phyloP scores from a whole-genome alignment of 2,797 vertebrate genomes.

The Triplophysa yarkandensis region DNA sequence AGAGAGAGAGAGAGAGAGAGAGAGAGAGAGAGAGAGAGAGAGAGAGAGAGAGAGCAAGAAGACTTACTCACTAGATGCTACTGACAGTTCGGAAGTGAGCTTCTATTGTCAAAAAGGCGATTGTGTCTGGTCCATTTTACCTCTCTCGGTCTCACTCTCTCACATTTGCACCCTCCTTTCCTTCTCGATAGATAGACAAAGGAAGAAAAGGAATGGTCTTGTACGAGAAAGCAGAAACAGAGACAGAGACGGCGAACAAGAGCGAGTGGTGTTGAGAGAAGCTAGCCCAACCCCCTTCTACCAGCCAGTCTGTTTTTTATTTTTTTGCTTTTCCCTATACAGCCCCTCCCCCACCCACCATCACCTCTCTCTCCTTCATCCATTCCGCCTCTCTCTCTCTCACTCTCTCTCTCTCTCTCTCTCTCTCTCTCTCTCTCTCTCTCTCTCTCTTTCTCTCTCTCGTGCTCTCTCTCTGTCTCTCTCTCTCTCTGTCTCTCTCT shows the following conservation, averaged over 20 bases:
- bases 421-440: conserved; percentile 46
- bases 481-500: conserved; percentile 4
- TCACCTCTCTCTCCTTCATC: conserved; percentile 61
- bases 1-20: conserved; percentile 14
- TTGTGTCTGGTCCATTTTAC: conserved; percentile 55
- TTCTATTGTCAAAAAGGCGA: conserved; percentile 64
- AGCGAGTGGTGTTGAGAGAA: conserved; percentile 44
- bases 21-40: conserved; percentile 14
- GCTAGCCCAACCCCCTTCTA: conserved; percentile 55
- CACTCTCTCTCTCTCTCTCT: conserved; percentile 25
- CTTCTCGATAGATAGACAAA: conserved; percentile 63
- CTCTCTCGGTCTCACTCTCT: conserved; percentile 33
- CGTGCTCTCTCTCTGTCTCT: conserved; percentile 5
- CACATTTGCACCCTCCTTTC: conserved; percentile 30
- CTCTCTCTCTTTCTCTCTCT: background rate
- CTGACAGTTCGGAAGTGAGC: conserved; percentile 51
- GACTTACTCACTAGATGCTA: conserved; percentile 45
- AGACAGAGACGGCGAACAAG: conserved; percentile 31
- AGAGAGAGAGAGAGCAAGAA: conserved; percentile 24
- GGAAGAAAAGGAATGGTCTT: conserved; percentile 58
- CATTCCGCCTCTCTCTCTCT: too few species aligned
- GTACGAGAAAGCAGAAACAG: conserved; percentile 40
- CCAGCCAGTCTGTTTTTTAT: conserved; percentile 53
- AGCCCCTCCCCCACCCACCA: conserved; percentile 55
- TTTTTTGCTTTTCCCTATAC: conserved; percentile 46